These are phyloP conservation scores for Bolinopsis microptera DNA, from an alignment of 37 sponge, comb jelly and placozoan species.

Conservation along the genomic window DNA sequence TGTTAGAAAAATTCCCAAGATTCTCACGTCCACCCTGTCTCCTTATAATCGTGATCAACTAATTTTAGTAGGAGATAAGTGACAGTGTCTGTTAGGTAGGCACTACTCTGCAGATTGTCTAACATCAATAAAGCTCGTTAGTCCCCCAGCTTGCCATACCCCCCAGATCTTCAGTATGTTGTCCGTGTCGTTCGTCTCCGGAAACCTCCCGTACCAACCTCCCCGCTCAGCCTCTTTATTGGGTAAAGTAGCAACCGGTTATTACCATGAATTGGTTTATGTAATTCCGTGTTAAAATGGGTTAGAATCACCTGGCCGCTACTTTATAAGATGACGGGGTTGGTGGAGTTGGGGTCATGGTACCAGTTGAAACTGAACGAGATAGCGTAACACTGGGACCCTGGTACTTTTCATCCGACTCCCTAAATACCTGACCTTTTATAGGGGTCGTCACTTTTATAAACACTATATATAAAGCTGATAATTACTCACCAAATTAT, in stretches of 20 bases:
- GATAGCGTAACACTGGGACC: background rate
- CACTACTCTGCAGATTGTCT: background rate
- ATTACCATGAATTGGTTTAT: background rate
- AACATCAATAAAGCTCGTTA: background rate
- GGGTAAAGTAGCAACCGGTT: background rate
- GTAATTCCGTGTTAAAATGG: background rate
- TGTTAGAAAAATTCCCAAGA: background rate
- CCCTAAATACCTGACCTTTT: too few species aligned
- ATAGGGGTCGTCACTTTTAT: background rate
- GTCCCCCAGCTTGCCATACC: background rate
- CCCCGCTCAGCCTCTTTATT: background rate
- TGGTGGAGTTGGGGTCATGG: background rate
- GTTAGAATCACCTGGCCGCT: background rate
- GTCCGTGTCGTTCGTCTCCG: background rate
- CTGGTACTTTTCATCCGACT: background rate
- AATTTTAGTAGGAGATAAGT: background rate
- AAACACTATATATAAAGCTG: background rate
- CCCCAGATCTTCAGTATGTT: background rate
- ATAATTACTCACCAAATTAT: background rate
- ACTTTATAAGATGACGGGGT: background rate
- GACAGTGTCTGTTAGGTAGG: background rate
- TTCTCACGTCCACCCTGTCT: background rate
- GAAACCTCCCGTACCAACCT: background rate
- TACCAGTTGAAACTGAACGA: background rate
- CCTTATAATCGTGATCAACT: background rate